Evolutionary conservation across 2,113 vertebrate species (phyloP), one percentile per base, ranked within the genome.

Genomic region (Larimichthys crocea): DNA sequence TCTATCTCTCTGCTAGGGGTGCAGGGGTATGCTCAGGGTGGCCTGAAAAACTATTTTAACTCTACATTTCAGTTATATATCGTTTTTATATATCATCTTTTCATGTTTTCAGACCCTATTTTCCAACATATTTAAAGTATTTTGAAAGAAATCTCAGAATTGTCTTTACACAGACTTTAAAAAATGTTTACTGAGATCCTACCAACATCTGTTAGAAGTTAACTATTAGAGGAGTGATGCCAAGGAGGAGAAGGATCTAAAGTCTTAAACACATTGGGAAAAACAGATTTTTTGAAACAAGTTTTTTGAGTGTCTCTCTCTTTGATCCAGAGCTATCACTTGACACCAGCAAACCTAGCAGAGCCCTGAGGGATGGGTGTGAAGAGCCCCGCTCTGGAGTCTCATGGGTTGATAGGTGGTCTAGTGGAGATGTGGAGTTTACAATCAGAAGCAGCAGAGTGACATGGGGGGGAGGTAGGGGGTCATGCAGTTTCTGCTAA

Each of bases 401-500:
- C 29, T 52, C 6, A 31, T 73, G 82, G 85, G 79, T 81, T 52
- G 84, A 80, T 72, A 61, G 84, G 80, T 92, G 95, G 91, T 97
- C 96, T 95, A 96, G 96, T 97, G 96, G 93, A 95, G 92, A 94
- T 96, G 86, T 90, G 86, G 79, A 87, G 79, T 90, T 82, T 87
- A 88, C 80, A 86, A 59, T 89, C 88, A 88, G 87, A 97, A 98
- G 97, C 97, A 97, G 97, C 97, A 97, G 95, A 95, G 96, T 95
- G 96, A 96, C 94, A 96, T 96, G 93, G 94, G 75, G 93, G 86
- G 87, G 85, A 92, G 94, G 74, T 94, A 85, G 87, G 84, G 94
- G 77, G 91, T 70, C 98, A 99, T 99, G 98, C 98, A 98, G 95
- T 96, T 95, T 97, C 93, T 94, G 96, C 96, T 97, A 97, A 95